Evolutionary conservation across 30 jellyfish, hydroid and myxozoan species (phyloP), one percentile per base, ranked within the genome.

Genomic region (Nemopilema nomurai): DNA sequence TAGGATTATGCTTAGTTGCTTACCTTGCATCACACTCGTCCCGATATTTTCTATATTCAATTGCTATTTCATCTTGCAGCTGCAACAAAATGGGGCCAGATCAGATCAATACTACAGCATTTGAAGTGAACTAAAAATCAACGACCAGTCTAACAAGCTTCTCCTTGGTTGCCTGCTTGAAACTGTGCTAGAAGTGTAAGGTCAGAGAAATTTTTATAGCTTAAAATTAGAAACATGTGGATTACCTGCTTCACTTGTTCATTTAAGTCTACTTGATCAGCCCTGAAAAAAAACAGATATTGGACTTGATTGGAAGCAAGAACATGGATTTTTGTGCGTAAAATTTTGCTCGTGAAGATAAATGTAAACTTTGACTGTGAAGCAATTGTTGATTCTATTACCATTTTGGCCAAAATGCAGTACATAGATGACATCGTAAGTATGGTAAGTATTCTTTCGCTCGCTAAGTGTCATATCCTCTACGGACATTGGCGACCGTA

Each of bases 1-100:
- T n/a, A n/a, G n/a, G n/a, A n/a, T n/a, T n/a, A n/a, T n/a, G n/a
- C 23, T 69, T 3, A 0, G 52, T 0, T 16, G 30, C 71, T 8
- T 74, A 85, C 99, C 99, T 94, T 13, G 99, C 99, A 84, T 94
- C 99, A 33, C 96, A 75, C 81, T 94, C 99, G 64, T 94, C 96
- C 17, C 99, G 89, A 74, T 89, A 94, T 80, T 73, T 90, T 28
- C 94, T 62, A 74, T 94, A 94, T 78, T 94, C 97, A 27, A 20
- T 41, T 21, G 97, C 96, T 69, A 94, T 77, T 51, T 90, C 96
- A 18, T 85, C 92, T 85, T 94, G 99, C 49, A 96, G 83, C 99
- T 94, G 32, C 6, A 77, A 83, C 79, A 26, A 28, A 19, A 8
- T 27, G 62, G 16, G 62, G 9, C 28, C 31, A 64, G 23, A 23